Conservation (phyloP, 2,797 vertebrate genomes). For the Luscinia megarhynchos region DNA sequence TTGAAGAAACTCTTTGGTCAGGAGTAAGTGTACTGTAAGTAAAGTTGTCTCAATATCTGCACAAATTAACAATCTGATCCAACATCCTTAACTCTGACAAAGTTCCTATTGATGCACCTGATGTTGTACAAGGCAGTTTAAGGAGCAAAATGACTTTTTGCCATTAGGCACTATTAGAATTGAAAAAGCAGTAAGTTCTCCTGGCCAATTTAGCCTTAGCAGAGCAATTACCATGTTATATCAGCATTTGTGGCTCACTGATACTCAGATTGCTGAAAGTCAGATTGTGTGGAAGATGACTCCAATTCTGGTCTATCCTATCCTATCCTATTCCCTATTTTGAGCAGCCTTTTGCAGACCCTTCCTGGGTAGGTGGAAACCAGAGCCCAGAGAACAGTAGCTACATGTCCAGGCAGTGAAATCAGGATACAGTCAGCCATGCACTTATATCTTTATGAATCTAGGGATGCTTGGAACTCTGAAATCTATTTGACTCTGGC, state of each 20-base stretch:
- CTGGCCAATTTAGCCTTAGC: background rate
- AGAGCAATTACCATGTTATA: background rate
- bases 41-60: background rate
- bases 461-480: background rate
- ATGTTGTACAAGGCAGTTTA: background rate
- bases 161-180: background rate
- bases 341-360: background rate
- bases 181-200: background rate
- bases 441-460: accelerated
- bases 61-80: background rate
- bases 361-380: background rate
- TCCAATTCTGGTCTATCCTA: background rate
- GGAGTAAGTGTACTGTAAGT: background rate
- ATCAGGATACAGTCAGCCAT: background rate
- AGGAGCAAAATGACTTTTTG: background rate
- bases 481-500: background rate
- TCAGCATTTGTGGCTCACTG: background rate
- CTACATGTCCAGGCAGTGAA: background rate
- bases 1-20: background rate
- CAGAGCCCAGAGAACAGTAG: background rate
- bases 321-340: background rate
- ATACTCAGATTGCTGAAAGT: background rate
- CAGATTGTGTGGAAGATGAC: background rate
- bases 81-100: background rate
- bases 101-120: background rate